Evolutionary conservation across 2,113 vertebrate genomes (phyloP).

Genomic region (Marmota monax): DNA sequence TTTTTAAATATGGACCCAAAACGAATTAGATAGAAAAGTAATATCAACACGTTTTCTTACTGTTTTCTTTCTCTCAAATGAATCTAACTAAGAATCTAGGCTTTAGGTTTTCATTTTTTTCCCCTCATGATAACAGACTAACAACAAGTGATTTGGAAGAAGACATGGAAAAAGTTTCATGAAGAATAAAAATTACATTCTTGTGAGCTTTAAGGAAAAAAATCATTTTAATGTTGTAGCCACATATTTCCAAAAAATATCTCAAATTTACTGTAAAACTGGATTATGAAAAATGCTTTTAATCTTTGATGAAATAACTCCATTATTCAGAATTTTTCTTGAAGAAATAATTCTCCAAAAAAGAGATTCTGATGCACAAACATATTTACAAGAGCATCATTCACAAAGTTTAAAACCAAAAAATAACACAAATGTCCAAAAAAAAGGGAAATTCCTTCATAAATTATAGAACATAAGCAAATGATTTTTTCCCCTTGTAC

Average conservation of each 20-base stretch:
- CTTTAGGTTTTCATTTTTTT: background rate
- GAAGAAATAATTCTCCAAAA: background rate
- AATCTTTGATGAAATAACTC: background rate
- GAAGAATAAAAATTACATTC: conserved; percentile 7
- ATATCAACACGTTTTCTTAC: background rate
- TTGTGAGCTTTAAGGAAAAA: background rate
- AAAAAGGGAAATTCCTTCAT: background rate
- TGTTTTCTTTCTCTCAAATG: background rate
- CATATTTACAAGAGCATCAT: conserved; percentile 1
- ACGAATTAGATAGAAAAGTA: background rate
- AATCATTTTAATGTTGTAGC: background rate
- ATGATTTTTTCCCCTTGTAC: too few relatives aligned
- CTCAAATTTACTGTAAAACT: conserved; percentile 53
- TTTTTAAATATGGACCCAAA: background rate
- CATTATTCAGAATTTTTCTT: conserved; percentile 31
- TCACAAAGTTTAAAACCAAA: conserved; percentile 28
- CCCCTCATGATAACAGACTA: background rate
- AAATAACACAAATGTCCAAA: background rate
- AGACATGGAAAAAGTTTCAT: background rate
- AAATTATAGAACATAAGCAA: conserved; percentile 23
- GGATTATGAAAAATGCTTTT: background rate
- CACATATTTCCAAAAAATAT: conserved; percentile 34
- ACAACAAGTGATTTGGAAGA: background rate
- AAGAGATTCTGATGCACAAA: background rate
- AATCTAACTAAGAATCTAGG: background rate